Conservation (phyloP, 1,140 invertebrate species). For the Rhyacophila brunnea region DNA sequence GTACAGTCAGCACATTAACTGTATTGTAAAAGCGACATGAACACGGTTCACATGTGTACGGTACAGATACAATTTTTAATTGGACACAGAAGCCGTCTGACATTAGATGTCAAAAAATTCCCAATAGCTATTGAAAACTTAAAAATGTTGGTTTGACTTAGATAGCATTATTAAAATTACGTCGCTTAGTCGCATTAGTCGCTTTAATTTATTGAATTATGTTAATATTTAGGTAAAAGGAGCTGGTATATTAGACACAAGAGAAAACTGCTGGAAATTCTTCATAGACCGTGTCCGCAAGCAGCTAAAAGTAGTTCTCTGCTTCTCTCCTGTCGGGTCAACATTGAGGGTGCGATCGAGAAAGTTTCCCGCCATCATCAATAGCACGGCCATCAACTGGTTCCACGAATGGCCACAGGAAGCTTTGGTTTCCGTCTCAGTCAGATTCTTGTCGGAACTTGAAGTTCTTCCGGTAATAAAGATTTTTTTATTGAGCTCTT, state of each 20-base stretch:
- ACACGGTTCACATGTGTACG: no score
- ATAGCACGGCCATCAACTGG: constrained; percentile 95
- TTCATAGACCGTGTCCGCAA: constrained; percentile 92
- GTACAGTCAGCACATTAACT: no score
- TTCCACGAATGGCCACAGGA: constrained; percentile 98
- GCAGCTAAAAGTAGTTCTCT: constrained; percentile 88
- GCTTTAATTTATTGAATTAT: background rate
- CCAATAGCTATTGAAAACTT: no score
- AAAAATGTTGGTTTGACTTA: no score
- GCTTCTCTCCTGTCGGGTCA: constrained; percentile 92
- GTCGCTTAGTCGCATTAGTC: background rate
- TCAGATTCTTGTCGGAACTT: constrained; percentile 82
- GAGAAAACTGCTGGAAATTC: constrained; percentile 97
- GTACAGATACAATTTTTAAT: no score
- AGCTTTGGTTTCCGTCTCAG: constrained; percentile 88
- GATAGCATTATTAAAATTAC: no score
- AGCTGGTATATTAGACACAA: constrained; percentile 80
- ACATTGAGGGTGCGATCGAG: constrained; percentile 86
- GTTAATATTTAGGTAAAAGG: constrained; percentile 66
- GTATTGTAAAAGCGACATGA: no score
- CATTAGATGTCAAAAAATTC: no score
- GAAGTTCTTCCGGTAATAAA: constrained; percentile 75
- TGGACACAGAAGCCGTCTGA: no score
- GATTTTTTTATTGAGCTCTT: no score
- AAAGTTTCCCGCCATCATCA: constrained; percentile 94